A percentile compares a stretch with the other conserved stretches of the same genome.
Conservation (phyloP, 2,113 vertebrate genomes). For the Dipodomys ordii region DNA sequence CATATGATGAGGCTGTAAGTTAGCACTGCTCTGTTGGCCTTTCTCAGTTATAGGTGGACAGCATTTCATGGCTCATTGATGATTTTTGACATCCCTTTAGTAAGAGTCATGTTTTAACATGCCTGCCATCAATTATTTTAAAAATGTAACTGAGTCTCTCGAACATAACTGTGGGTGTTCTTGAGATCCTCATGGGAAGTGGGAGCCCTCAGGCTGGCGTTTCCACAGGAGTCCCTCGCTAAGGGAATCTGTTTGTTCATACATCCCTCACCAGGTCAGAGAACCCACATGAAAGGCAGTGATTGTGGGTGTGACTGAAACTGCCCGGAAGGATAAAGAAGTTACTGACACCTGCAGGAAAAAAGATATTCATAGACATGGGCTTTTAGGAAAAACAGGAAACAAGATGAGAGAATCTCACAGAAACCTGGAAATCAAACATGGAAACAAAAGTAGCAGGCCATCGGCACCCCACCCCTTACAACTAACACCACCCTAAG, state of each 20-base stretch:
- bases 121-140: not conserved
- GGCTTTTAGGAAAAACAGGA: constrained; percentile 81
- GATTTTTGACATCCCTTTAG: not conserved
- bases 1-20: not conserved
- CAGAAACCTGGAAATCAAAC: constrained; percentile 74
- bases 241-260: constrained; percentile 10
- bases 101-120: constrained; percentile 37
- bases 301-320: not conserved
- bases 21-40: not conserved
- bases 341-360: constrained; percentile 80
- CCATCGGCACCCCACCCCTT: constrained; percentile 27
- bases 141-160: not conserved
- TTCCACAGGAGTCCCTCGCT: not conserved
- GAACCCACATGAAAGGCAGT: constrained; percentile 69
- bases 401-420: constrained; percentile 75
- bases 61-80: not conserved
- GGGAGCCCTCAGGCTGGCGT: not conserved
- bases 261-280: not conserved
- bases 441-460: constrained; percentile 77
- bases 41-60: not conserved
- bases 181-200: not conserved
- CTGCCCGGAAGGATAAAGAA: constrained; percentile 66
- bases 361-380: constrained; percentile 65
- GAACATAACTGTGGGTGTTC: not conserved
- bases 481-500: not conserved